phyloP scores from a whole-genome alignment of 2,888 invertebrate species.

The Melanostoma scalare region DNA sequence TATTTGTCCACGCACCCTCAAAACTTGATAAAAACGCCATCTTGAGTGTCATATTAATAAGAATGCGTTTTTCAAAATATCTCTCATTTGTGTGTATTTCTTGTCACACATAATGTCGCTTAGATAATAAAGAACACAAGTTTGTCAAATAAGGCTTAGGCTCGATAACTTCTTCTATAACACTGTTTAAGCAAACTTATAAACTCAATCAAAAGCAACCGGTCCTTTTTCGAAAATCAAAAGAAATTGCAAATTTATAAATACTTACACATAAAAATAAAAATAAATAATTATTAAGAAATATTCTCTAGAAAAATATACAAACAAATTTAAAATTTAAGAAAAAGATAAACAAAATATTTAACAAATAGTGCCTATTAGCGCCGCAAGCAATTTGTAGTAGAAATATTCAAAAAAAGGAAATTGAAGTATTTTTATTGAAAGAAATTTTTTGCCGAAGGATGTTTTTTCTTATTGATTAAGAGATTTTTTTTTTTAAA shows the following conservation, averaged over 20 bases:
- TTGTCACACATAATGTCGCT: too few relatives aligned
- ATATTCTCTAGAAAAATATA: constrained; percentile 36
- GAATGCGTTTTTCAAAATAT: too few relatives aligned
- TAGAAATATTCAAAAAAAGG: not conserved
- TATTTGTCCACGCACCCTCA: too few relatives aligned
- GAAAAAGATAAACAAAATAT: constrained; percentile 4
- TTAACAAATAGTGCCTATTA: constrained; percentile 37
- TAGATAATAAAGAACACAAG: too few relatives aligned
- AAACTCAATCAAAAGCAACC: too few relatives aligned
- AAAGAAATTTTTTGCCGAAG: constrained; percentile 20
- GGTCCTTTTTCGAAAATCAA: not conserved
- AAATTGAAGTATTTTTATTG: constrained; percentile 14
- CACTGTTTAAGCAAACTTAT: too few relatives aligned
- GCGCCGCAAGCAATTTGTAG: constrained; percentile 11
- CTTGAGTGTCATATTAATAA: too few relatives aligned
- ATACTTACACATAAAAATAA: constrained; percentile 1
- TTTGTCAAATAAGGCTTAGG: too few relatives aligned
- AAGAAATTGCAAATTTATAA: not conserved
- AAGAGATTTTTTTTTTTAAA: not conserved
- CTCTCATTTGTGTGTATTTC: too few relatives aligned
- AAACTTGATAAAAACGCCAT: too few relatives aligned
- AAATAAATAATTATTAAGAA: not conserved
- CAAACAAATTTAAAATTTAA: constrained; percentile 1
- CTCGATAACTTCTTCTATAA: too few relatives aligned
- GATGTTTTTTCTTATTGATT: not conserved